Evolutionary conservation across 2,888 invertebrate genomes (phyloP), one percentile per base, ranked within the genome.

Genomic region (Brachyopa scutellaris): DNA sequence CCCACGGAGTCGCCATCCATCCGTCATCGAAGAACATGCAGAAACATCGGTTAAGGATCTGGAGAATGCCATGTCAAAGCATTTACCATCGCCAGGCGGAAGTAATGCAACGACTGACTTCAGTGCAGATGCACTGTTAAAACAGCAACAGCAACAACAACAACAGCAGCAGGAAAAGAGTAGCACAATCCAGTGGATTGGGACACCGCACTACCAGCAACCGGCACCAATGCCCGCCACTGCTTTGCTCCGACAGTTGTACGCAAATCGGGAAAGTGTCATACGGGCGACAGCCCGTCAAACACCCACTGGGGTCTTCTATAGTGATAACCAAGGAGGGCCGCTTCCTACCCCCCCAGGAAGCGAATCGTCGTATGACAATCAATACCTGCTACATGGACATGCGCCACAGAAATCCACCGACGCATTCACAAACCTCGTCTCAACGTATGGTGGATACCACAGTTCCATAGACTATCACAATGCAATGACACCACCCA

Each of bases 21-120:
- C 87, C 8, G 87, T 87, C 59, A 90, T 89, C 33, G 90, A 90
- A 23, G 90, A 90, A 38, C 87, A 89, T 87, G 72, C 89, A 64
- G 87, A 91, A 86, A 88, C 88, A 0, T 89, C 90, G 6, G 90
- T 90, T 0, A 97, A 97, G 90, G 97, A 98, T 87, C 92, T 98
- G 85, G 98, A 98, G 90, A 97, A 97, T 88, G 98, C 97, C 47
- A 98, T 98, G 98, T 97, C 98, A 15, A 97, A 97, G 88, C 98
- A 98, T 91, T 91, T 98, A 72, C 96, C 96, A 2, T 92, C 92
- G 21, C 92, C 93, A 6, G 85, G 85, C 6, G 84, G 84, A 29
- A 84, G 84, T 0, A 90, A 91, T n/a, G 94, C 95, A 87, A 93
- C 95, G 86, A 97, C 97, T 0, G 97, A 97, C 88, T 97, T 97